Evolutionary conservation across 2,113 vertebrate species (phyloP), one percentile per base, ranked within the genome.

Genomic region (Pleuronectes platessa): DNA sequence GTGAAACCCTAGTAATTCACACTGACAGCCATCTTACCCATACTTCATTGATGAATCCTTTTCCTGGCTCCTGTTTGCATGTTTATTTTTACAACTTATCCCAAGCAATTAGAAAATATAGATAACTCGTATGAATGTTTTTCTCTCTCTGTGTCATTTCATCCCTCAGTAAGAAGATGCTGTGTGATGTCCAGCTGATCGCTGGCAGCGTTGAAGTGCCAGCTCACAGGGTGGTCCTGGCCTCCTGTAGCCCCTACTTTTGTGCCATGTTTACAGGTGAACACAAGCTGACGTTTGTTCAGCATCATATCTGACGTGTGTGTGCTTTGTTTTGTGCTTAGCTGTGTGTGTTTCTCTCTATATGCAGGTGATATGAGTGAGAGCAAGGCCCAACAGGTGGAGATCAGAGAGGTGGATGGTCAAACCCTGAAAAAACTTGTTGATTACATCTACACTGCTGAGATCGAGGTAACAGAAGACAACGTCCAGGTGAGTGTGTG

Each of bases 181-280:
- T 99, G 68, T 99, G 97, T 78, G 97, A 99, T n/a, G 97, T 99
- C 89, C 94, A 96, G 93, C 95, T 99, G 71, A 95, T 98, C 87
- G 97, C 97, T 0, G 97, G 96, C 74, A 93, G 94, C 5, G 92
- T 96, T 9, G 95, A 97, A 85, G 96, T 99, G 82, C 95, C 97
- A 79, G 97, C 97, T 20, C 97, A 99, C 89, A 94, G 96, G 10
- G 94, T 99, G 89, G 96, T 98, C 81, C 93, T 99, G 68, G 96
- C 97, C 0, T 95, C 97, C 90, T 97, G 97, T 88, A 99, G 97
- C 89, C 97, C 97, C 24, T 99, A 99, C 85, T 99, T 99, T 82
- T 97, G 95, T 92, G 97, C 97, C 2, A 99, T 99, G 97, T 99
- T 99, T 92, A 99, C 97, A 96, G 97, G 97, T 99, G 95, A 59